phyloP scores from a whole-genome alignment of 2,113 vertebrate species.

The Numida meleagris region DNA sequence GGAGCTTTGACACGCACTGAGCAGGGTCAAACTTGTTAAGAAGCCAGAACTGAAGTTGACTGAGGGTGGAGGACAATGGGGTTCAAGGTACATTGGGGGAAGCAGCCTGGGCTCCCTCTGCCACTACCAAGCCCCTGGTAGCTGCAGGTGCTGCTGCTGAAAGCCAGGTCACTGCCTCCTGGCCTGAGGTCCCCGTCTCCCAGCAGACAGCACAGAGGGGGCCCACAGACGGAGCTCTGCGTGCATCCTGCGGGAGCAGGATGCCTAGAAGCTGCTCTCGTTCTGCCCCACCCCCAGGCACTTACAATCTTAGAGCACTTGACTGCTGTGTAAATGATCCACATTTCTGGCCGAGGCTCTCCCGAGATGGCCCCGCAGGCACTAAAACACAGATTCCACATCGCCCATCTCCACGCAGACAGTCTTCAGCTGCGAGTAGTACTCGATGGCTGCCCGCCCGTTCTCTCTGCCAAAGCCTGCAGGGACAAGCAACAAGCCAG shows the following conservation, averaged over 20 bases:
- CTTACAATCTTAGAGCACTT: not conserved
- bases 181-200: not conserved
- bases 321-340: not conserved
- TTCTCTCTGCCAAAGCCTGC: conserved; percentile 97
- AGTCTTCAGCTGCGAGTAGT: conserved; percentile 95
- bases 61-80: not conserved
- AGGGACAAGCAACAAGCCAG: not conserved
- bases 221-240: not conserved
- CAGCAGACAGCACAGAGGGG: not conserved
- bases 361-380: not conserved
- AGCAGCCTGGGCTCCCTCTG: not conserved
- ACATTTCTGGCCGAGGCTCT: not conserved
- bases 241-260: not conserved
- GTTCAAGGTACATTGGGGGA: not conserved
- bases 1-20: accelerated
- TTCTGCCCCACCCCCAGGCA: not conserved
- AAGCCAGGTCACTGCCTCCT: not conserved
- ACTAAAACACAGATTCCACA: conserved; percentile 86
- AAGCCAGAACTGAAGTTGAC: not conserved
- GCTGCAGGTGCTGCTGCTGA: not conserved
- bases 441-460: conserved; percentile 88
- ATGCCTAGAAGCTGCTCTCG: not conserved
- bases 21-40: not conserved
- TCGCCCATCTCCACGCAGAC: conserved; percentile 95
- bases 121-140: not conserved